Conservation (phyloP, 1,140 invertebrate genomes). For the Cotesia glomerata region DNA sequence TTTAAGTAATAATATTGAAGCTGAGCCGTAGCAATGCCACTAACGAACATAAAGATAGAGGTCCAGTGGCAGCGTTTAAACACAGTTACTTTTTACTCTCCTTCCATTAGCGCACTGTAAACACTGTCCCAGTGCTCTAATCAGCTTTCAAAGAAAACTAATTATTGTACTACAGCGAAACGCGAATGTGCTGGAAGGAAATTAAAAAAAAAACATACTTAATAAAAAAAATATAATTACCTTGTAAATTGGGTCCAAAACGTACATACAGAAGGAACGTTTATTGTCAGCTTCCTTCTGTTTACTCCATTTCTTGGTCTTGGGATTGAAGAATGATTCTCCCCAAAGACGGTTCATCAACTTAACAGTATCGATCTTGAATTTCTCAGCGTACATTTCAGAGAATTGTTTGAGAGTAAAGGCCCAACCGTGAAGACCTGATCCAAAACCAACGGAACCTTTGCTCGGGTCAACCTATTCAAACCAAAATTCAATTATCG, state of each 20-base stretch:
- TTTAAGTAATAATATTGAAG: conserved; percentile 37
- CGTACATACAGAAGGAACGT: conserved; percentile 98
- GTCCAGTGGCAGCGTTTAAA: conserved; percentile 69
- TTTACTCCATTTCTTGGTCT: conserved; percentile 98
- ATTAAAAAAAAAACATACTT: background rate
- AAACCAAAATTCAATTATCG: conserved; percentile 11
- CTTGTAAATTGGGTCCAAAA: conserved; percentile 98
- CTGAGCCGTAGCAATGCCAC: conserved; percentile 64
- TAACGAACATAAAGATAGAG: conserved; percentile 72
- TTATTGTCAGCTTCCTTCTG: conserved; percentile 89
- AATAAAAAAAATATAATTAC: conserved; percentile 54
- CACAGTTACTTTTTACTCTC: conserved; percentile 52
- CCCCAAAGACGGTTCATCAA: conserved; percentile 97
- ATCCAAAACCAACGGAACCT: conserved; percentile 99
- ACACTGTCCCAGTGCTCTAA: conserved; percentile 53
- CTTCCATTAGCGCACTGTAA: conserved; percentile 64
- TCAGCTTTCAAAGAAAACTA: conserved; percentile 36
- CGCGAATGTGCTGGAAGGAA: conserved; percentile 63
- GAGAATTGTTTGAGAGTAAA: conserved; percentile 99
- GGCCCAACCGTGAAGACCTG: conserved; percentile 99
- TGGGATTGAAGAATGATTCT: conserved; percentile 97
- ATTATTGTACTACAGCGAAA: conserved; percentile 57
- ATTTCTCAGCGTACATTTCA: conserved; percentile 98
- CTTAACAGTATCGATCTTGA: conserved; percentile 96
- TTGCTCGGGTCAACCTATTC: conserved; percentile 88